Evolutionary conservation across 2,888 invertebrate genomes (phyloP).

Genomic region (Shargacucullia verbasci): DNA sequence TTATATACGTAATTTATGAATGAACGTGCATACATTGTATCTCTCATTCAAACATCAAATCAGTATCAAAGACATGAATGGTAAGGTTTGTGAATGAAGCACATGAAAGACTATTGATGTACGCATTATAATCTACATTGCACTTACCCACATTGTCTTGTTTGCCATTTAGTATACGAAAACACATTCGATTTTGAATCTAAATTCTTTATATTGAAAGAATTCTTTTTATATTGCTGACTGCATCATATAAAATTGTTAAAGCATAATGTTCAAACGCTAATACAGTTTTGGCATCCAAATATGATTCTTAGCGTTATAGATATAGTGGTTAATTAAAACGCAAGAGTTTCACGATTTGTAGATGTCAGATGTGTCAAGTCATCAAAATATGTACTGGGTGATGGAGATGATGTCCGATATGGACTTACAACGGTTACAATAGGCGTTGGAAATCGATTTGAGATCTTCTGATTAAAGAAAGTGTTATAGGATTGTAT

Average conservation of each 20-base stretch:
- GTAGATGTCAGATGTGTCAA: conserved; percentile 62
- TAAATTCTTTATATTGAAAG: conserved; percentile 7
- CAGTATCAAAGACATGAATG: conserved; percentile 74
- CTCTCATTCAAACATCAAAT: conserved; percentile 63
- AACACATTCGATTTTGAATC: conserved; percentile 28
- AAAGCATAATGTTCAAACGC: conserved; percentile 25
- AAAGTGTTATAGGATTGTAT: conserved; percentile 63
- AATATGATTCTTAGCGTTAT: conserved; percentile 35
- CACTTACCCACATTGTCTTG: conserved; percentile 34
- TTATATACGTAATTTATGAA: conserved; percentile 52
- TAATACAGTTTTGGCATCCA: conserved; percentile 3
- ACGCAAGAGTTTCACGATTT: conserved; percentile 17
- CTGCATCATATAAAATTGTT: conserved; percentile 29
- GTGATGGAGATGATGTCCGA: conserved; percentile 72
- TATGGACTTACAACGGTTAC: conserved; percentile 71
- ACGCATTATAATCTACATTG: conserved; percentile 56
- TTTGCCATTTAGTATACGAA: conserved; percentile 3
- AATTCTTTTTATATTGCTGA: conserved; percentile 11
- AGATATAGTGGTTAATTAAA: conserved; percentile 13
- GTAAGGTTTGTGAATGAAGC: conserved; percentile 75
- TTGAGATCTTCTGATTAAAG: conserved; percentile 69
- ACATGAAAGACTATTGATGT: conserved; percentile 74
- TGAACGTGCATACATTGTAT: conserved; percentile 56
- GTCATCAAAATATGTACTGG: conserved; percentile 72
- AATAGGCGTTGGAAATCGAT: conserved; percentile 74